A percentile compares a stretch with the other conserved stretches of the same genome.
These are phyloP conservation scores for Zaprionus davidi DNA, from an alignment of 1,140 invertebrate species.

Conservation along the genomic window DNA sequence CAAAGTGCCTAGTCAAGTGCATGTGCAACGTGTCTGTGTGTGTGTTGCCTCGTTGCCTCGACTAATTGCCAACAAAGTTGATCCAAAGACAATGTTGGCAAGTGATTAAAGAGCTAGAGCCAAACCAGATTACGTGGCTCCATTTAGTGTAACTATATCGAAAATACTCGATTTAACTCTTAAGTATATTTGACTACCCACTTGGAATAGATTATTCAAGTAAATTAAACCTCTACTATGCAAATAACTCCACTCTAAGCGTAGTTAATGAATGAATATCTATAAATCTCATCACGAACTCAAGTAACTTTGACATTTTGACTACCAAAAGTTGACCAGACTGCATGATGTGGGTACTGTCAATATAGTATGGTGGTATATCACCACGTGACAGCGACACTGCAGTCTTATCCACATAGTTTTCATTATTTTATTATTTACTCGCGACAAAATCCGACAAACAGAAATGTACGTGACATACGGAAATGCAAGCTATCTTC, in stretches of 20 bases:
- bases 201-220: neutral
- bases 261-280: neutral
- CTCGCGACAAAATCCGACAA: slow-evolving; percentile 29
- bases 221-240: neutral
- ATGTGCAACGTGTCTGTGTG: slow-evolving; percentile 11
- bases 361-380: neutral
- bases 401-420: slow-evolving; percentile 33
- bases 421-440: slow-evolving; percentile 15
- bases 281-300: neutral
- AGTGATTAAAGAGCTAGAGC: slow-evolving; percentile 6
- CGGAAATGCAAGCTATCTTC: slow-evolving; percentile 49
- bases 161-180: neutral
- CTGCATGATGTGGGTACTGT: slow-evolving; percentile 10
- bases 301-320: slow-evolving; percentile 7
- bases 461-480: slow-evolving; percentile 61
- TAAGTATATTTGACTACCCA: neutral
- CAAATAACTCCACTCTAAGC: neutral
- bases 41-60: neutral
- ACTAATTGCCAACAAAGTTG: slow-evolving; percentile 23
- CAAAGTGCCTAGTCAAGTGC: slow-evolving; percentile 50
- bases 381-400: slow-evolving; percentile 22
- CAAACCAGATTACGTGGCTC: neutral
- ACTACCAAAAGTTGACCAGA: neutral
- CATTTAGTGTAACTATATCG: neutral
- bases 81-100: slow-evolving; percentile 8